Conservation (phyloP, 1,140 invertebrate species). For the Pectinophora gossypiella region DNA sequence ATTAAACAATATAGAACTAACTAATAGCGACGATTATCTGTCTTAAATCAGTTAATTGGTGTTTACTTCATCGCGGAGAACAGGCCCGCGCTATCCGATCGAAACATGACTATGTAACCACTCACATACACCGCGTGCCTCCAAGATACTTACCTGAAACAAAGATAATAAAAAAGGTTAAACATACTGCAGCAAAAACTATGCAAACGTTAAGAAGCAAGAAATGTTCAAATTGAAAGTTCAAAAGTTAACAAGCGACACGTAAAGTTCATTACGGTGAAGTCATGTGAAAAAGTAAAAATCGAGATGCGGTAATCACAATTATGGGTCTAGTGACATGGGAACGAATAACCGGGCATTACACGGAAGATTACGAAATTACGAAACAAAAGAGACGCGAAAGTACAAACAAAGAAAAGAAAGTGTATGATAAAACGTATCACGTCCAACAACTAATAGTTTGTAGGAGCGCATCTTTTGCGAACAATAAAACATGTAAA, state of each 20-base stretch:
- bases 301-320: constrained; percentile 45
- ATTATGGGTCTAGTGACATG: constrained; percentile 45
- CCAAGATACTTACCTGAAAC: constrained; percentile 54
- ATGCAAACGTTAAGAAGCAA: background rate
- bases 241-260: constrained; percentile 38
- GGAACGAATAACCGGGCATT: constrained; percentile 40
- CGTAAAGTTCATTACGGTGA: constrained; percentile 19
- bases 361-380: constrained; percentile 59
- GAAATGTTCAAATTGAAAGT: constrained; percentile 11
- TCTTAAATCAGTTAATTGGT: constrained; percentile 63
- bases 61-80: constrained; percentile 44
- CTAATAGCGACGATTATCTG: constrained; percentile 62
- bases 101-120: constrained; percentile 15
- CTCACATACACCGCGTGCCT: constrained; percentile 27
- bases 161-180: constrained; percentile 25
- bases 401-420: constrained; percentile 64
- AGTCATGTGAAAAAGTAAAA: constrained; percentile 46
- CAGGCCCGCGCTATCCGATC: constrained; percentile 14
- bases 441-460: constrained; percentile 31
- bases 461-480: constrained; percentile 8
- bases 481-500: background rate
- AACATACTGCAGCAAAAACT: background rate
- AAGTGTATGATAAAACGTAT: constrained; percentile 49
- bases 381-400: constrained; percentile 64
- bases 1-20: constrained; percentile 69